Base-by-base conservation (phyloP, 2,888 invertebrate genomes). In the Micropterix aruncella region DNA sequence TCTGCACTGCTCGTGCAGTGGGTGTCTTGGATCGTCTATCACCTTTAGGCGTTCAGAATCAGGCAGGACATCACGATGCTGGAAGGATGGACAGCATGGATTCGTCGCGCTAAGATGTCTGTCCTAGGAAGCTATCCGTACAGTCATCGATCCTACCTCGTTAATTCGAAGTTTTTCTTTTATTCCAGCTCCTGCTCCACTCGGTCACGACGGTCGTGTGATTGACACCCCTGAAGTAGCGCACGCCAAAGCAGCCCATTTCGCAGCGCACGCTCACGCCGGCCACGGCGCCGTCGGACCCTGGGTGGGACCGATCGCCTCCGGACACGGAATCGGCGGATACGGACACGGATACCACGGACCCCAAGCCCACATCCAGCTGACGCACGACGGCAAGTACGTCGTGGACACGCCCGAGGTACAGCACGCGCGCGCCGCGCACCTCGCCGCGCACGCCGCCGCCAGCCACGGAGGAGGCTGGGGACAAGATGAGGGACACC, bases 191-290 rank as follows among this genome's bases (percentile, higher is more conserved):
- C 70, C 70, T 56, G 70, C 70, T 49, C 70, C 70, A 14, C 62
- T 70, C 19, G 70, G 70, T 18, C 70, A 70, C 48, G 70, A 70
- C 55, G 70, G 70, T 37, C 69, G 68, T 50, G 70, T 70, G 45
- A 52, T 70, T 2, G 73, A 70, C 61, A 72, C 73, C 18, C 69
- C 73, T 48, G 74, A 73, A 62, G 71, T 73, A 1, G 72, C 76
- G 16, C 73, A 73, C 54, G 71, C 75, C 47, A 76, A 73, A 60
- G 67, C 71, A 19, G 73, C 72, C 37, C 75, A 73, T 58, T 57
- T 66, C 52, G 65, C 68, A 44, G 71, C 73, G 19, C 70, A 66
- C 59, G 60, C 62, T 37, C 61, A 60, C 37, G 68, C 66, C 1
- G 27, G 15, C 3, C 61, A 57, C 18, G 56, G 48, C 46, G 38